Evolutionary conservation across 1,140 invertebrate species (phyloP), one percentile per base, ranked within the genome.

Genomic region (Drosophila elegans): DNA sequence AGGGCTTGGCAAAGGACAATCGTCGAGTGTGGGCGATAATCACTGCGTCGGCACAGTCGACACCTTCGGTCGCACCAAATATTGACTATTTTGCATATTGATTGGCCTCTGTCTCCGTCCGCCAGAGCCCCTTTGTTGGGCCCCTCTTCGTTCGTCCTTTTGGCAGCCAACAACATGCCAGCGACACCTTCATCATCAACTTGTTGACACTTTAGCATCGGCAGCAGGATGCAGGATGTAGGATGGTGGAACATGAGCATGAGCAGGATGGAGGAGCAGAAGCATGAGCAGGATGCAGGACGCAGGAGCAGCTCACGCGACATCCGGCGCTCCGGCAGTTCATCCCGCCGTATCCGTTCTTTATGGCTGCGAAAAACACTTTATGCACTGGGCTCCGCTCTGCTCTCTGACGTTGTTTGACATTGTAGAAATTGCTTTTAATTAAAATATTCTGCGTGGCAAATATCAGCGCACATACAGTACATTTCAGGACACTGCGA

Each of bases 61-160:
- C 68, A 71, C 72, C 62, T 75, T 85, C 66, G 55, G 56, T 46
- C 54, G 72, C 54, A 46, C 44, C 67, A 88, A 86, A 86, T 86
- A 88, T 88, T 86, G 79, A 88, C 83, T 68, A 57, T 62, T 73
- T 66, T 79, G 75, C 83, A 88, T 86, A 88, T 86, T 88, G 83
- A 86, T 88, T 88, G 79, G 54, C 69, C 68, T 66, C 64, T 78
- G 66, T 64, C 57, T 66, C 29, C 29, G 38, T 42, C n/a, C 11
- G 21, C 55, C 11, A 44, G 36, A 41, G 32, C 10, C 49, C 32
- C 49, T 16, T 34, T 36, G n/a, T 29, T 21, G 4, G 6, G 3
- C 1, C 10, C 49, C 32, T 11, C 27, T 4, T 11, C 25, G 11
- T 6, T 6, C 36, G 11, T 29, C 41, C 21, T 29, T 13, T 27